phyloP scores from a whole-genome alignment of 2,888 invertebrate species.

The Caenorhabditis uteleia region DNA sequence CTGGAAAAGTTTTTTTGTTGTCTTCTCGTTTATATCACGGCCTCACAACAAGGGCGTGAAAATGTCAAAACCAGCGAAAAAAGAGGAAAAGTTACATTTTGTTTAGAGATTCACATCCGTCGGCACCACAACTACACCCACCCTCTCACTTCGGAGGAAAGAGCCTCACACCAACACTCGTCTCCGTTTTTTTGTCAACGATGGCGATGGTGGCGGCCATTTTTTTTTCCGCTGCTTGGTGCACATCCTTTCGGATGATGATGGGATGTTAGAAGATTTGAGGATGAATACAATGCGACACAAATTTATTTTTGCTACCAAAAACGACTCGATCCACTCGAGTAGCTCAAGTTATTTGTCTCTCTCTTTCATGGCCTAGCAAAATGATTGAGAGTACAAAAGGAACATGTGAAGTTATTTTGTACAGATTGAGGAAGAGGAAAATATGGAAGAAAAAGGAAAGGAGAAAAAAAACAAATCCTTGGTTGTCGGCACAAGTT shows the following conservation, averaged over 20 bases:
- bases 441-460: constrained; percentile 9
- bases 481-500: constrained; percentile 22
- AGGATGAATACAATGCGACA: too few relatives aligned
- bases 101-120: constrained; percentile 44
- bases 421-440: neutral
- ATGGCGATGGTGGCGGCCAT: too few relatives aligned
- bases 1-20: constrained; percentile 24
- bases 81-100: constrained; percentile 41
- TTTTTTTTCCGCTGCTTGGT: too few relatives aligned
- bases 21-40: constrained; percentile 37
- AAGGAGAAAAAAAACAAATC: constrained; percentile 32
- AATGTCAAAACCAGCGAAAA: constrained; percentile 37
- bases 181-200: too few relatives aligned
- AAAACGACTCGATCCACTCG: too few relatives aligned
- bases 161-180: too few relatives aligned
- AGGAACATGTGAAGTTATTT: constrained; percentile 1
- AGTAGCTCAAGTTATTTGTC: too few relatives aligned
- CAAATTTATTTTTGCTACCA: too few relatives aligned
- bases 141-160: too few relatives aligned
- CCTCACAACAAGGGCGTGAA: constrained; percentile 43
- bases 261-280: too few relatives aligned
- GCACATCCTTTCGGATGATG: too few relatives aligned
- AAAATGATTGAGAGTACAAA: neutral
- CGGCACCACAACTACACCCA: too few relatives aligned
- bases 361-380: neutral